Base-by-base conservation (phyloP, 1,140 invertebrate species). In the Hycleus cichorii region DNA sequence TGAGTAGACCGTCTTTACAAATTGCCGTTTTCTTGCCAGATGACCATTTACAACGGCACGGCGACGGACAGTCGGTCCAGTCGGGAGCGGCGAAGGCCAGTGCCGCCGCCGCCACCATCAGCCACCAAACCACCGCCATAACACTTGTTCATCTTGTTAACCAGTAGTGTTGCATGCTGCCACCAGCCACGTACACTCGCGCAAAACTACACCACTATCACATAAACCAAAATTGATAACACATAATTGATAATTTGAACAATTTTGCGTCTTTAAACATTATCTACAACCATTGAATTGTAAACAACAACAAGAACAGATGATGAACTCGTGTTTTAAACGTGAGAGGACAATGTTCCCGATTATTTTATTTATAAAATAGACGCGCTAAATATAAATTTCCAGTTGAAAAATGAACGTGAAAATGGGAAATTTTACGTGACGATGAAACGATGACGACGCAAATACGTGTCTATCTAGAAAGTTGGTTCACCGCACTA, bases 31-130 rank as follows among this genome's bases (percentile, higher is more conserved):
- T 91, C 74, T 93, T 93, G 26, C 90, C 90, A 10, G 86, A 88
- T 10, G 87, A 87, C 91, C 91, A 94, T 75, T 90, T 92, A 78
- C 91, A 94, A 59, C 82, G 81, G 72, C 91, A 93, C 52, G 87
- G 84, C 9, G 78, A 72, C 43, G 89, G 89, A 71, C 90, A 91
- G 66, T 89, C 86, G 9, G 87, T 87, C 88, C 89, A 91, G 71
- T 91, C 89, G 50, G 83, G 80, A 55, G 77, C 78, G 47, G 78
- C 81, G 10, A 75, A 73, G 54, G 78, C 77, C 64, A 72, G 52
- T 32, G 69, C 65, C 59, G 68, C 62, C 59, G 68, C 62, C 55
- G 62, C 63, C 59, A 73, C 58, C 61, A 70, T 47, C 45, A 70
- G 55, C 51, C 72, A 40, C 51, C 58, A 60, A 57, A 63, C 63